phyloP scores from a whole-genome alignment of 2,797 vertebrate genomes.

The Tokudaia muenninki region DNA sequence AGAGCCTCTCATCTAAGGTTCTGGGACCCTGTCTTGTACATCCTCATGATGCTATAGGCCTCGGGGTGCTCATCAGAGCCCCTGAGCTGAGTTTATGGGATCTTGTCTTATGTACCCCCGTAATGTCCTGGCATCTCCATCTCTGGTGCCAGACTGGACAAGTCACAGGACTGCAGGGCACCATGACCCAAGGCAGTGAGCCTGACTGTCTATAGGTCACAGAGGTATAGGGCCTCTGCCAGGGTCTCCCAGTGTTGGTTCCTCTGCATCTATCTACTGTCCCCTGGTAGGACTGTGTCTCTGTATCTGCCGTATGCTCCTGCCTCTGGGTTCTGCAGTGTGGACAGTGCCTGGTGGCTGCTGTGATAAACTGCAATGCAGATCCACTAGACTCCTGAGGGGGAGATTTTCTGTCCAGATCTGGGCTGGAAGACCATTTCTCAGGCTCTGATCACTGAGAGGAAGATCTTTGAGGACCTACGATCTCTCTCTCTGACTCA shows the following conservation, averaged over 20 bases:
- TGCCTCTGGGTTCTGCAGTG: neutral
- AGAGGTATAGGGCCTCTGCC: too few species aligned
- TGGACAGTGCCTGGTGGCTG: too few species aligned
- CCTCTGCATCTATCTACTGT: neutral
- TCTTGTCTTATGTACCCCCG: neutral
- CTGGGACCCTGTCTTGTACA: neutral
- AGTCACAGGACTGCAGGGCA: fast-evolving
- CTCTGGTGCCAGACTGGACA: neutral
- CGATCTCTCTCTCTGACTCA: neutral
- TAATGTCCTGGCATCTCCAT: neutral
- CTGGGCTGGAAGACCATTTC: fast-evolving
- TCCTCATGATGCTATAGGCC: neutral
- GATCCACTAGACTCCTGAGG: neutral
- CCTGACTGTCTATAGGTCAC: too few species aligned
- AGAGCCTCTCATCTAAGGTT: neutral
- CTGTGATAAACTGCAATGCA: fast-evolving
- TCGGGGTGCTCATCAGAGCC: neutral
- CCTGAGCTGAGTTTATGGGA: neutral
- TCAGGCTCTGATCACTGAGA: neutral
- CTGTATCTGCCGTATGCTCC: fast-evolving
- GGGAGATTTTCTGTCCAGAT: too few species aligned
- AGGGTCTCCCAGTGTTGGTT: neutral
- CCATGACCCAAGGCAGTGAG: neutral
- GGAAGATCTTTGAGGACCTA: neutral
- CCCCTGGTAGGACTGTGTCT: neutral